Percentiles rank a stretch among this genome's conserved stretches.
Evolutionary conservation across 2,113 vertebrate species (phyloP).

Genomic region (Sturnira hondurensis): DNA sequence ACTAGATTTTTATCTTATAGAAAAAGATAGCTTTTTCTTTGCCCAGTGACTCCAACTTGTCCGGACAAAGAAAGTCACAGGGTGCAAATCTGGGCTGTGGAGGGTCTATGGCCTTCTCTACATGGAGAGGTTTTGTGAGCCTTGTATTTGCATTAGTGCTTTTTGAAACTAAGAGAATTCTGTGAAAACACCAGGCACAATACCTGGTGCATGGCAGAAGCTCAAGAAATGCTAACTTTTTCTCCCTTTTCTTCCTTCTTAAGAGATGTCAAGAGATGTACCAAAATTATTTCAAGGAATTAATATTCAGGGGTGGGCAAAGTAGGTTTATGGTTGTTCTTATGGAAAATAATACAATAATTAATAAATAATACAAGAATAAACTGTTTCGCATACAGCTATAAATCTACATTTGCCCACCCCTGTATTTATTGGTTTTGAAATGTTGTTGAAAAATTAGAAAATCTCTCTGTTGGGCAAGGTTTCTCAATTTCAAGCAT

Average conservation of each 20-base stretch:
- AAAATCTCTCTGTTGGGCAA: background rate
- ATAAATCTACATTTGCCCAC: background rate
- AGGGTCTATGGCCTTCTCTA: no score
- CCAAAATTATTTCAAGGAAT: background rate
- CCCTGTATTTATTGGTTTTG: background rate
- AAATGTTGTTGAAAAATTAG: background rate
- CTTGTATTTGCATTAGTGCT: background rate
- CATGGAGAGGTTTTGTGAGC: background rate
- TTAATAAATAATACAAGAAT: background rate
- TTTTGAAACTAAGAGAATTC: conserved; percentile 9
- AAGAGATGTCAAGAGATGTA: background rate
- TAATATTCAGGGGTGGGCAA: background rate
- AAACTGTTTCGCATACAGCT: background rate
- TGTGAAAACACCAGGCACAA: background rate
- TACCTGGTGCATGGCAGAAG: background rate
- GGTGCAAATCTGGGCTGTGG: no score
- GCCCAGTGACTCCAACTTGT: background rate
- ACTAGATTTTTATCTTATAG: background rate
- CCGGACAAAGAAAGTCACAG: no score
- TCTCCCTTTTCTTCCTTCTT: background rate
- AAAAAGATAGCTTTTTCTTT: background rate
- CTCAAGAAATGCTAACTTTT: background rate
- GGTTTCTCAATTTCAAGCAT: background rate
- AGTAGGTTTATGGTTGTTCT: background rate
- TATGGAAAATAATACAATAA: background rate